phyloP scores from a whole-genome alignment of 2,113 vertebrate species.

The Sceloporus undulatus region DNA sequence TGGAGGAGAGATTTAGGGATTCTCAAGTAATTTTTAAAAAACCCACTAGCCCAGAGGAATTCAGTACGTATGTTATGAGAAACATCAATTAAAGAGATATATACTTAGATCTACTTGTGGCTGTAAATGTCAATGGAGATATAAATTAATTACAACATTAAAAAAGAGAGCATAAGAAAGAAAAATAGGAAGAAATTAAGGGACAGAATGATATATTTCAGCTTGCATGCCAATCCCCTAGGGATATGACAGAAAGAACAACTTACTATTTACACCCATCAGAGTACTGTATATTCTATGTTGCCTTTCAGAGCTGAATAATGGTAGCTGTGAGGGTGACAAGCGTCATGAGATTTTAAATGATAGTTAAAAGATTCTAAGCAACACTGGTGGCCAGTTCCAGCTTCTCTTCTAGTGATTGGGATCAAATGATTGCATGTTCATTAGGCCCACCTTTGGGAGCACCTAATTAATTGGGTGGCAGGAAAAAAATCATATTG shows the following conservation, averaged over 20 bases:
- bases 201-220: not conserved
- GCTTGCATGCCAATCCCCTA: constrained; percentile 6
- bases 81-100: constrained; percentile 20
- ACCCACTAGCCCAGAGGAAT: not conserved
- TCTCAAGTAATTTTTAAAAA: constrained; percentile 17
- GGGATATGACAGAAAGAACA: constrained; percentile 18
- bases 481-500: not conserved
- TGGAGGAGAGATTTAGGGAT: not conserved
- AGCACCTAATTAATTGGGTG: not conserved
- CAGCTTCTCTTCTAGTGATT: not conserved
- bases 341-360: not conserved
- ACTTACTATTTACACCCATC: not conserved
- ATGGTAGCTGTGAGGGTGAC: constrained; percentile 6
- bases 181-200: constrained; percentile 26
- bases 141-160: constrained; percentile 38
- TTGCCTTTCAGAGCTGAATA: not conserved
- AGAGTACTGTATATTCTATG: constrained; percentile 16
- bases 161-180: constrained; percentile 41
- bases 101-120: constrained; percentile 24
- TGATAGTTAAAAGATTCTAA: not conserved
- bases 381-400: too few species aligned
- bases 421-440: too few species aligned
- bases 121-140: constrained; percentile 33
- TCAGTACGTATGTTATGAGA: constrained; percentile 30
- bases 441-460: too few species aligned